Conservation (phyloP, 2,888 invertebrate genomes). For the Campaea margaritaria region DNA sequence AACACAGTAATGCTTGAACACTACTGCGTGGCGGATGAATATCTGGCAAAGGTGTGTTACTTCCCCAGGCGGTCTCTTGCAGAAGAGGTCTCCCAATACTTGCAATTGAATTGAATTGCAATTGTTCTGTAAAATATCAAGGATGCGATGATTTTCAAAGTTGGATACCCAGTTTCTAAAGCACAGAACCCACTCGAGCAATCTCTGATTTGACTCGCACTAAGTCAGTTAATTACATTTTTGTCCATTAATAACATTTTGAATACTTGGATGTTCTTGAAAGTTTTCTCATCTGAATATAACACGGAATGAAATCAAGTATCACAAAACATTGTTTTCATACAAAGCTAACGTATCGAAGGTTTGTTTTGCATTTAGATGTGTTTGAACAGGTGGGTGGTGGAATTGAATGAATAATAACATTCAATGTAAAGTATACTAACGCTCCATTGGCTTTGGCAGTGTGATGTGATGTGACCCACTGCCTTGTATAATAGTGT, state of each 20-base stretch:
- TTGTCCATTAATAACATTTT: background rate
- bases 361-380: conserved; percentile 23
- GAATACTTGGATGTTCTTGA: background rate
- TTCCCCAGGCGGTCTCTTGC: too few relatives aligned
- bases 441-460: conserved; percentile 33
- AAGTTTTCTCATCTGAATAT: background rate
- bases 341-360: conserved; percentile 18
- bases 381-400: conserved; percentile 39
- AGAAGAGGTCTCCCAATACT: too few relatives aligned
- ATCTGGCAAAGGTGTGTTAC: too few relatives aligned
- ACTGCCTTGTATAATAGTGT: conserved; percentile 14
- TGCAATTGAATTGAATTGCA: too few relatives aligned
- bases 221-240: too few relatives aligned
- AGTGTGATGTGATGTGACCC: conserved; percentile 4
- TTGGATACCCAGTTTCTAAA: too few relatives aligned
- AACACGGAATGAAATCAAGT: conserved; percentile 11
- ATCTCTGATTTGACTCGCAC: too few relatives aligned
- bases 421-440: conserved; percentile 16
- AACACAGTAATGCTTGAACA: too few relatives aligned
- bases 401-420: conserved; percentile 34
- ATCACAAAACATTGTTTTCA: conserved; percentile 10
- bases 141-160: too few relatives aligned
- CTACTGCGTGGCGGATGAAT: too few relatives aligned
- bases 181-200: too few relatives aligned
- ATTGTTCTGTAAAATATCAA: too few relatives aligned